These are phyloP conservation scores for Clarias gariepinus DNA, from an alignment of 2,113 vertebrate species.

Conservation along the genomic window DNA sequence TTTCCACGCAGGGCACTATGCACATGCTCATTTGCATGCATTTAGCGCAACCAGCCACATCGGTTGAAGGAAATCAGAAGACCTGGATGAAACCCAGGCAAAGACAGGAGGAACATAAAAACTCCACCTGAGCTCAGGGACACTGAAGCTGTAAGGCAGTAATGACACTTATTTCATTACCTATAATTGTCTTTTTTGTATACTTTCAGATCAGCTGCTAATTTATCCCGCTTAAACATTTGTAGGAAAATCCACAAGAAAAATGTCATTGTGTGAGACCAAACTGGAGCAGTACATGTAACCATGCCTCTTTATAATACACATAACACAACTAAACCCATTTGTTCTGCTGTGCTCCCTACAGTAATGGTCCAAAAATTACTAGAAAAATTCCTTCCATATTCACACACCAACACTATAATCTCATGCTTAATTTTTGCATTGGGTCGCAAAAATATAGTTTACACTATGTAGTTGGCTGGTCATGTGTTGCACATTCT, in stretches of 20 bases:
- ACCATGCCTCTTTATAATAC: not conserved
- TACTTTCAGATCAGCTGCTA: not conserved
- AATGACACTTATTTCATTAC: too few species aligned
- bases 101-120: too few species aligned
- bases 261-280: not conserved
- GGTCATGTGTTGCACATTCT: not conserved
- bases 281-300: not conserved
- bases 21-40: too few species aligned
- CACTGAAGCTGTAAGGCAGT: too few species aligned
- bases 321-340: not conserved
- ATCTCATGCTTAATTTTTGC: not conserved
- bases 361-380: not conserved
- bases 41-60: too few species aligned
- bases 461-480: not conserved
- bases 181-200: not conserved
- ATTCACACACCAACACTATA: not conserved
- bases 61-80: too few species aligned
- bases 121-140: too few species aligned
- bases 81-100: too few species aligned
- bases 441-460: not conserved
- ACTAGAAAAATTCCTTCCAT: not conserved
- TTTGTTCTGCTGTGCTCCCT: not conserved
- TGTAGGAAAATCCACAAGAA: not conserved
- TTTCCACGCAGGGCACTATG: too few species aligned
- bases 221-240: not conserved